Base-by-base conservation (phyloP, 2,888 invertebrate species). In the Rhaphigaster nebulosa region DNA sequence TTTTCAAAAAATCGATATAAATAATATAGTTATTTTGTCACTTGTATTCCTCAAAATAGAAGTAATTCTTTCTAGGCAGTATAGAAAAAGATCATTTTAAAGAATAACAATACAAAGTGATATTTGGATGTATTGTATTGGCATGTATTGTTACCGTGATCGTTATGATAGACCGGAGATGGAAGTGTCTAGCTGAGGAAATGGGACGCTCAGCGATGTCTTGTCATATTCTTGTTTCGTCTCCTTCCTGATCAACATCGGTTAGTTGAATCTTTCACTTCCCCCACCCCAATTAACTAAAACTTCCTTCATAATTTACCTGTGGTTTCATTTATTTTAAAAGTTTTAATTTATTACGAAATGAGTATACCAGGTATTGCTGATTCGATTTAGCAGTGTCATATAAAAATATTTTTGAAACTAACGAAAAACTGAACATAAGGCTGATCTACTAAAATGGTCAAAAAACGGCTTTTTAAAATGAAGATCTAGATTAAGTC, bases 161-260 rank as follows among this genome's bases (percentile, higher is more conserved):
- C n/a, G n/a, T n/a, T 4, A 76, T 2, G 23, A 38, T 20, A 20
- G 70, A 76, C 20, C 70, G 70, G 70, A 76, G 38, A 76, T 76
- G 38, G 23, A 23, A 76, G 20, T 76, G 70, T 76, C 70, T 20
- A 38, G 20, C 1, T 23, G 70, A 38, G 70, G 70, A 76, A 76
- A 76, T 76, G 70, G 23, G 70, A 76, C 6, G 5, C 38, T 26
- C 34, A 8, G 20, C 38, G 70, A 38, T 38, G 70, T 76, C 70
- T 70, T n/a, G 60, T 60, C 65, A 29, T 65, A 65, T 65, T 65
- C 65, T 29, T 76, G 70, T 76, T 34, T 76, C 34, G 70, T 38
- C 65, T 60, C 60, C 13, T 15, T 15, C 65, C 65, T 65, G 29
- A 65, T 65, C 65, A 10, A 29, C n/a, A 29, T 65, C 29, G n/a